Percentiles rank a stretch among this genome's conserved stretches.
These are phyloP conservation scores for Platanista minor DNA, from an alignment of 2,113 vertebrate species.

Conservation along the genomic window DNA sequence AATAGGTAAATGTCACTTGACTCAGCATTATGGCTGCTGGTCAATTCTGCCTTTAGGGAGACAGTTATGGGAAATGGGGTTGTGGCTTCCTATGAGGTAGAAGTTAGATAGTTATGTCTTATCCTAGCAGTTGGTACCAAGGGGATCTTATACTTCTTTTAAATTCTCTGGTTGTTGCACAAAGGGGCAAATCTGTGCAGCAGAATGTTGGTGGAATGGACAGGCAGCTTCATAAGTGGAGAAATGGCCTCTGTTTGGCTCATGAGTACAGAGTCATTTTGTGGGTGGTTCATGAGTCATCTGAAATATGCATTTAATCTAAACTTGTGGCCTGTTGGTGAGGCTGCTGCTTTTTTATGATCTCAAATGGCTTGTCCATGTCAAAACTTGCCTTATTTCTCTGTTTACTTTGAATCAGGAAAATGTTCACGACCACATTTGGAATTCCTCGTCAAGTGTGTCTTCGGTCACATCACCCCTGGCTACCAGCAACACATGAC, in stretches of 20 bases:
- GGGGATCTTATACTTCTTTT: background rate
- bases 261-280: conserved; percentile 16
- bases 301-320: conserved; percentile 55
- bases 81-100: background rate
- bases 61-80: too few relatives aligned
- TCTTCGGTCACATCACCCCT: conserved; percentile 48
- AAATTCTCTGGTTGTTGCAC: background rate
- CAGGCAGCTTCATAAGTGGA: background rate
- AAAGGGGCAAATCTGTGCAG: background rate
- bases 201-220: background rate
- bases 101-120: background rate
- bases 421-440: conserved; percentile 43
- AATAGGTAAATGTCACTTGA: background rate
- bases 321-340: conserved; percentile 58
- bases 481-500: conserved; percentile 33
- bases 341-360: conserved; percentile 55
- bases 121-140: background rate
- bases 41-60: background rate
- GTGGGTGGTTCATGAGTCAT: conserved; percentile 56
- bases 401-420: conserved; percentile 63
- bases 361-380: conserved; percentile 64
- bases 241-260: conserved; percentile 27
- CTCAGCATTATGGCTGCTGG: background rate
- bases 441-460: conserved; percentile 57
- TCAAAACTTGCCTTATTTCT: conserved; percentile 66